Conservation (phyloP, 2,888 invertebrate genomes). For the Ophraella communa region DNA sequence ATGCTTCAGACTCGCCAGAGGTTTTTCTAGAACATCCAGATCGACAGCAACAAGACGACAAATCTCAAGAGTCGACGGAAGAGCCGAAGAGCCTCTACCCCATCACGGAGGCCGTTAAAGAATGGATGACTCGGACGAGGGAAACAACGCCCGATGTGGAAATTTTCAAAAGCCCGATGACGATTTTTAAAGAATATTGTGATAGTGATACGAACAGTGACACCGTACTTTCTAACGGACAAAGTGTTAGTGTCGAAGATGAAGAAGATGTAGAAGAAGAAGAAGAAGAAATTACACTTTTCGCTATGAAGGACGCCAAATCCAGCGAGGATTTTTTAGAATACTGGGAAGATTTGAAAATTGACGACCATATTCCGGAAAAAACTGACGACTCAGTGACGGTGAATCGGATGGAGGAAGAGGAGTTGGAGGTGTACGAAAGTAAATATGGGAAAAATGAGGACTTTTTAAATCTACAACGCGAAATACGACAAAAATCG, state of each 20-base stretch:
- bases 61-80: constrained; percentile 4
- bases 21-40: constrained; percentile 48
- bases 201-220: constrained; percentile 43
- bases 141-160: constrained; percentile 59
- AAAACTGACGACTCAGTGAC: constrained; percentile 17
- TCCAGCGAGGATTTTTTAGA: constrained; percentile 59
- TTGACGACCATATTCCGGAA: constrained; percentile 16
- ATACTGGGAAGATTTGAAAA: constrained; percentile 57
- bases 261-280: constrained; percentile 42
- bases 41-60: constrained; percentile 1
- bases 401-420: constrained; percentile 45
- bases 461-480: constrained; percentile 54
- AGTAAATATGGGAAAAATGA: constrained; percentile 58
- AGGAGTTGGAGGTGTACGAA: constrained; percentile 53
- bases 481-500: constrained; percentile 45
- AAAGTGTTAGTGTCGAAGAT: constrained; percentile 13
- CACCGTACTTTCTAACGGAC: constrained; percentile 12
- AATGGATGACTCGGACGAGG: constrained; percentile 64
- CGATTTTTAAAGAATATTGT: constrained; percentile 53
- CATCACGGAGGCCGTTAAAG: constrained; percentile 67
- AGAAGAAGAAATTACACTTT: constrained; percentile 46
- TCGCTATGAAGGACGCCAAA: constrained; percentile 28
- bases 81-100: constrained; percentile 53
- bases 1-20: constrained; percentile 44
- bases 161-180: constrained; percentile 56